A percentile compares a stretch with the other conserved stretches of the same genome.
These are phyloP conservation scores for Eucriotettix oculatus DNA, from an alignment of 2,888 invertebrate genomes.

Conservation along the genomic window DNA sequence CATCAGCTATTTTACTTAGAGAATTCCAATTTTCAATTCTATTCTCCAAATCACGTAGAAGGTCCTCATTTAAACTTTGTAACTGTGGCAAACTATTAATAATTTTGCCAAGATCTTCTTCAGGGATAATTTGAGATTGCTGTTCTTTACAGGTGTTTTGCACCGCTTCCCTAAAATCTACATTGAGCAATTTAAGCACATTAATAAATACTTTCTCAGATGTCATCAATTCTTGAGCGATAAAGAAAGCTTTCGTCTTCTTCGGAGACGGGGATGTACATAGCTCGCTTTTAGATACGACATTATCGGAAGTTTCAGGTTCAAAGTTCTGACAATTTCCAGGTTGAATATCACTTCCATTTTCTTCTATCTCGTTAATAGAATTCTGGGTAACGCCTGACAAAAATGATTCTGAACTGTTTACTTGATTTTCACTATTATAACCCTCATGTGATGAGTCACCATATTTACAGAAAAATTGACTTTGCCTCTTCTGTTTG, in stretches of 20 bases:
- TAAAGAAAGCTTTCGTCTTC: constrained; percentile 26
- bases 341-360: neutral
- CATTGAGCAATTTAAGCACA: constrained; percentile 31
- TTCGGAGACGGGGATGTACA: too few relatives aligned
- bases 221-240: constrained; percentile 34
- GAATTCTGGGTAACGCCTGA: neutral
- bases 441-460: neutral
- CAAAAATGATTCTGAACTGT: neutral
- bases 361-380: neutral
- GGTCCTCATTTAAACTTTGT: constrained; percentile 32
- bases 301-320: too few relatives aligned
- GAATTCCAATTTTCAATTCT: constrained; percentile 30
- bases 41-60: constrained; percentile 30
- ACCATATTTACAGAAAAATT: constrained; percentile 14
- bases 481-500: constrained; percentile 14
- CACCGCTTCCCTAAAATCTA: constrained; percentile 30
- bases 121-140: constrained; percentile 24
- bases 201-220: constrained; percentile 37
- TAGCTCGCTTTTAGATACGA: too few relatives aligned
- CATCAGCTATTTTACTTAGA: constrained; percentile 30
- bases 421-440: constrained; percentile 2
- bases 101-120: constrained; percentile 28
- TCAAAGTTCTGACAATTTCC: too few relatives aligned
- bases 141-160: constrained; percentile 18
- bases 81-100: constrained; percentile 33